Conservation (phyloP, 2,888 invertebrate species). For the Tipula vernalis region DNA sequence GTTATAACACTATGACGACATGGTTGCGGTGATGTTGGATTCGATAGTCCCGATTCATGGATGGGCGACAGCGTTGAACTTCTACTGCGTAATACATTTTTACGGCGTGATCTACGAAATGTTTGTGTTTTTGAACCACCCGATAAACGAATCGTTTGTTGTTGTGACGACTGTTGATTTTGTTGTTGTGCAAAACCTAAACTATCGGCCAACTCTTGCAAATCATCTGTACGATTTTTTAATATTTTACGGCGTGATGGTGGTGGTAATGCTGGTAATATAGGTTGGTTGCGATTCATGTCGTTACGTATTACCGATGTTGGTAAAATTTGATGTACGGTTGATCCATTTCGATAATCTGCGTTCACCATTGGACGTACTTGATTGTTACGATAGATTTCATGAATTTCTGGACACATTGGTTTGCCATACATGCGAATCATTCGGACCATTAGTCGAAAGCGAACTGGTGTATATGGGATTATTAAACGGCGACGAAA, state of each 20-base stretch:
- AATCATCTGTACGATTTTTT: constrained; percentile 31
- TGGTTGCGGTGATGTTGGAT: constrained; percentile 49
- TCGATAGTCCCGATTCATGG: constrained; percentile 56
- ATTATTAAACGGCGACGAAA: constrained; percentile 20
- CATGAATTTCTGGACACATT: constrained; percentile 23
- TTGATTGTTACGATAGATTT: constrained; percentile 24
- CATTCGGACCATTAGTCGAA: constrained; percentile 32
- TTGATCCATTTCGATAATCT: constrained; percentile 9
- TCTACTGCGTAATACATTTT: constrained; percentile 37
- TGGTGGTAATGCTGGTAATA: constrained; percentile 36
- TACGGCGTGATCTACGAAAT: constrained; percentile 34
- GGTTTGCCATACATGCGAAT: constrained; percentile 32
- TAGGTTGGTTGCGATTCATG: constrained; percentile 22
- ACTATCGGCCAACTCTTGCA: constrained; percentile 44
- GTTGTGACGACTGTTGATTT: constrained; percentile 5
- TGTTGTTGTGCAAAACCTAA: constrained; percentile 38
- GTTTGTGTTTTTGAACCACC: constrained; percentile 21
- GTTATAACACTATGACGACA: constrained; percentile 27
- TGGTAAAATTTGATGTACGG: constrained; percentile 25
- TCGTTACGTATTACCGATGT: constrained; percentile 31
- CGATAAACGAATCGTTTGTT: constrained; percentile 21
- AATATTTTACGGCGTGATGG: constrained; percentile 36
- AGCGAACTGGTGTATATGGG: constrained; percentile 27
- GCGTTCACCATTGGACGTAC: constrained; percentile 29
- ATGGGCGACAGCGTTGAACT: constrained; percentile 53